Evolutionary conservation across 2,888 invertebrate genomes (phyloP).

Genomic region (Stenodema calcarata): DNA sequence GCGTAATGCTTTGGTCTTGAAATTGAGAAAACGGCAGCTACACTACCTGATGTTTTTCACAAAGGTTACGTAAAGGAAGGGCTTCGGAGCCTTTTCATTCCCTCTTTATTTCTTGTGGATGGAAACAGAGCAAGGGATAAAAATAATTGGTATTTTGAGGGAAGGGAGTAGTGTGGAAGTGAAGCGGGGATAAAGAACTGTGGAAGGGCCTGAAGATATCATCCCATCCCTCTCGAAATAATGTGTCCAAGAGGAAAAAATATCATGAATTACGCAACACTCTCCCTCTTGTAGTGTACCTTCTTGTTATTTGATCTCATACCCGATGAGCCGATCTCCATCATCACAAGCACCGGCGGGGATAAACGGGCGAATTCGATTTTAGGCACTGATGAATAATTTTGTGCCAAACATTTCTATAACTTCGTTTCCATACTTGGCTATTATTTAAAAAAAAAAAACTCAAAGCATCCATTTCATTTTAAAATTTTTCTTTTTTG

Average conservation of each 20-base stretch:
- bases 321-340: not conserved
- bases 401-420: too few relatives aligned
- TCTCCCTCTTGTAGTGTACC: not conserved
- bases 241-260: not conserved
- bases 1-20: not conserved
- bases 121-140: not conserved
- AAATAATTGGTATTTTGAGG: not conserved
- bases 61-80: not conserved
- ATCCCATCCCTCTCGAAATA: not conserved
- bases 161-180: not conserved
- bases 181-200: not conserved
- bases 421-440: too few relatives aligned
- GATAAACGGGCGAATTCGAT: too few relatives aligned
- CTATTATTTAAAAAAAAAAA: too few relatives aligned
- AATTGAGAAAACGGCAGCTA: not conserved
- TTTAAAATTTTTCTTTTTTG: too few relatives aligned
- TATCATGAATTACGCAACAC: not conserved
- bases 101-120: not conserved
- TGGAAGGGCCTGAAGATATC: not conserved
- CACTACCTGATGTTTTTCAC: not conserved
- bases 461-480: too few relatives aligned
- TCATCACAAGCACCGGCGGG: not conserved
- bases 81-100: not conserved
- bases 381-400: too few relatives aligned
- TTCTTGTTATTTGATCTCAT: not conserved